Evolutionary conservation across 2,888 invertebrate genomes (phyloP), one percentile per base, ranked within the genome.

Genomic region (Apodemia duryi): DNA sequence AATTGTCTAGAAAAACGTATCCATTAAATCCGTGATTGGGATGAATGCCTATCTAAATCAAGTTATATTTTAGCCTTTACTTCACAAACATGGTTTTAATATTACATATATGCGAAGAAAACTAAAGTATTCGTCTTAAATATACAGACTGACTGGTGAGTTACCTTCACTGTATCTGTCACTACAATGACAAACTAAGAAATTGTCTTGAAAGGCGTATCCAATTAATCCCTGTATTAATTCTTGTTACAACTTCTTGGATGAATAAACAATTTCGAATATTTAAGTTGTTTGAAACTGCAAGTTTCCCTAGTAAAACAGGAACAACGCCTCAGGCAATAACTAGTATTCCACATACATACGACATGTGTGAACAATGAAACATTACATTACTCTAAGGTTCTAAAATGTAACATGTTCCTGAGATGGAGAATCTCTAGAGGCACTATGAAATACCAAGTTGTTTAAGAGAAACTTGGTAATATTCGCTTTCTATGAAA

Each of bases 401-500:
- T 60, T 60, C 57, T 60, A 13, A 60, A 60, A 60, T 60, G 57
- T 60, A 60, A 32, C 57, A 13, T 57, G 57, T 57, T 57, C 57
- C 29, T 60, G 57, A 35, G 57, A 35, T 32, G 35, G 32, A 13
- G 35, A 35, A 60, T 62, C 67, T 67, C 67, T n/a, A 62, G 63
- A 65, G 67, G 64, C 63, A 57, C 62, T 65, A 41, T 67, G 62
- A 49, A 63, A 63, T 32, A 63, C 51, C 57, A 67, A 63, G 46
- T 63, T 60, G 61, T 62, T 67, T 61, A 63, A 52, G 65, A 43
- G 51, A 64, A 62, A 67, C 64, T 64, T 67, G 57, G 64, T 67
- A 67, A 64, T 67, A 64, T 67, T 67, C 67, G 62, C 63, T 63
- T 46, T 63, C 49, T 46, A 49, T 32, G 13, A 63, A 63, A 63